Evolutionary conservation across 2,888 invertebrate genomes (phyloP), one percentile per base, ranked within the genome.

Genomic region (Cremastobaeus sp.): DNA sequence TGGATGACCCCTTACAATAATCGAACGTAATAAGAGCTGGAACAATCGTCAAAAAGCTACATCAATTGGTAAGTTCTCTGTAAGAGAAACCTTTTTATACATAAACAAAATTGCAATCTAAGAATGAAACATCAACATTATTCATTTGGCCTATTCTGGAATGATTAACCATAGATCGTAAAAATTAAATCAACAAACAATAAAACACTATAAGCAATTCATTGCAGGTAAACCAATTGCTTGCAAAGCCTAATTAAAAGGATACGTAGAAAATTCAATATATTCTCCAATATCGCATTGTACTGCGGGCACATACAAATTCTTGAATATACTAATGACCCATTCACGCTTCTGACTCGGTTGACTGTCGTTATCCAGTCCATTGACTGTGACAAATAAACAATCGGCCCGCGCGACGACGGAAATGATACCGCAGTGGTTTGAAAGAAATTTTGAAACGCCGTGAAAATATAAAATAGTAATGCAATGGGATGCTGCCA

Each of bases 401-500:
- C 62, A 62, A 60, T 70, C 21, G 50, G 1, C 17, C 3, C 28
- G 12, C 21, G 25, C 41, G 35, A 18, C 17, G 39, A 18, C 28
- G 4, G 32, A 39, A 47, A 18, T 17, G 43, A 25, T 52, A 30
- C 30, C 9, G 14, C 41, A 25, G 28, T 17, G 57, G 37, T 52
- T 28, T 68, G 54, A 60, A 60, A 60, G 60, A 9, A 35, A 20
- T 43, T 39, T 37, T 47, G 50, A 47, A 52, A 57, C 9, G 15
- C 20, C 54, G 48, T 43, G 35, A 28, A 60, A 37, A 60, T 54
- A 60, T 54, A 37, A 69, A 69, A 60, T 60, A 41, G 68, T 52
- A 12, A n/a, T 15, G 45, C 55, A 15, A 37, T 47, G 62, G 45
- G 69, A 64, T 72, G 78, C 75, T 81, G 77, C 81, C 78, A 82